These are phyloP conservation scores for Gymnoscelis rufifasciata DNA, from an alignment of 2,888 invertebrate genomes.

Conservation along the genomic window DNA sequence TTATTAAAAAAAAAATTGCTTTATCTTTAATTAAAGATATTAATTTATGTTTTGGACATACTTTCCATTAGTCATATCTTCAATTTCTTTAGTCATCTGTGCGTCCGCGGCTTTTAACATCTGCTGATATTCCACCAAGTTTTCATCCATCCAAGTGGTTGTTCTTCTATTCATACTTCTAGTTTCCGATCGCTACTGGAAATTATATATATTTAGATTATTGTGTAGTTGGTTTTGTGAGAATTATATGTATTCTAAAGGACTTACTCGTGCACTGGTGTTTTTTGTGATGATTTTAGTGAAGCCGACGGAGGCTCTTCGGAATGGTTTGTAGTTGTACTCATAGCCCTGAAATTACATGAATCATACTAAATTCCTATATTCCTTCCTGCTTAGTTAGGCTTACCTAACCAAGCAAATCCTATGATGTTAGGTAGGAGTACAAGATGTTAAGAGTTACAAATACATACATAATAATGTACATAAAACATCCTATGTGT, in stretches of 20 bases:
- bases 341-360: constrained; percentile 53
- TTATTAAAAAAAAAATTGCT: no score
- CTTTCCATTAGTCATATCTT: constrained; percentile 91
- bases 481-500: no score
- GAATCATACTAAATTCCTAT: no score
- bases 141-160: constrained; percentile 84
- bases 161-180: constrained; percentile 67
- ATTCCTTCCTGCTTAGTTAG: no score
- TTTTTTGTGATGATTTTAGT: constrained; percentile 63
- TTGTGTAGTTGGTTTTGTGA: constrained; percentile 26
- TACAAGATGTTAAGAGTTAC: no score
- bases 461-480: no score
- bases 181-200: constrained; percentile 74
- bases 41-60: constrained; percentile 40
- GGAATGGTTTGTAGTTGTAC: constrained; percentile 65
- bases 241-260: constrained; percentile 7
- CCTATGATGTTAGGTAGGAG: no score
- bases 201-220: constrained; percentile 40
- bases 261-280: constrained; percentile 56
- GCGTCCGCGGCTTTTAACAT: constrained; percentile 84
- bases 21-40: no score
- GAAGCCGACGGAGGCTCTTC: constrained; percentile 68
- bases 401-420: no score
- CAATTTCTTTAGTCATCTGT: constrained; percentile 89
- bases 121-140: constrained; percentile 81